Evolutionary conservation across 2,113 vertebrate genomes (phyloP).

Genomic region (Tursiops truncatus): DNA sequence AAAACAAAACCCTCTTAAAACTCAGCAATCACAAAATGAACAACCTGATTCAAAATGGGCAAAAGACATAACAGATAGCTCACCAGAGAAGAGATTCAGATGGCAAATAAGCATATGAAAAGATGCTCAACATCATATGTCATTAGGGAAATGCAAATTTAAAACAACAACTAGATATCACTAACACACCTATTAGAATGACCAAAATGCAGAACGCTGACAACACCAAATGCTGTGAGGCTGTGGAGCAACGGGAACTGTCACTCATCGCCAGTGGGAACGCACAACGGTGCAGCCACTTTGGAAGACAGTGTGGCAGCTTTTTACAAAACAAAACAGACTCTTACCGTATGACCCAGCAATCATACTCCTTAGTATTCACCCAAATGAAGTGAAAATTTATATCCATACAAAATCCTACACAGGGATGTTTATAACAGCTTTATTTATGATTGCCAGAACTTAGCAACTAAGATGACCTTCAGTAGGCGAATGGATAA

Average conservation of each 20-base stretch:
- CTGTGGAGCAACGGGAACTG: accelerated
- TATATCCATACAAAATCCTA: background rate
- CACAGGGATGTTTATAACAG: background rate
- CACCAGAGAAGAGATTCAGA: background rate
- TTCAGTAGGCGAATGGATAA: background rate
- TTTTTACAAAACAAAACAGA: background rate
- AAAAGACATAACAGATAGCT: background rate
- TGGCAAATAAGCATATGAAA: background rate
- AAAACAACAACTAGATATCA: background rate
- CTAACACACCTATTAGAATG: background rate
- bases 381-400: background rate
- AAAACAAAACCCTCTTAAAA: background rate
- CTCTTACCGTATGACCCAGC: background rate
- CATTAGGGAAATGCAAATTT: background rate
- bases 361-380: background rate
- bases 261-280: background rate
- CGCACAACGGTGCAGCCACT: accelerated
- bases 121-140: background rate
- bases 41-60: background rate
- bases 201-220: too few species aligned
- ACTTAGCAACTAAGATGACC: background rate
- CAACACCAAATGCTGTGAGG: background rate
- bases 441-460: background rate
- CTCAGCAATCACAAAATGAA: background rate
- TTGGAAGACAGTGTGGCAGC: background rate